Evolutionary conservation across 2,888 invertebrate species (phyloP).

Genomic region (Chesias legatella): DNA sequence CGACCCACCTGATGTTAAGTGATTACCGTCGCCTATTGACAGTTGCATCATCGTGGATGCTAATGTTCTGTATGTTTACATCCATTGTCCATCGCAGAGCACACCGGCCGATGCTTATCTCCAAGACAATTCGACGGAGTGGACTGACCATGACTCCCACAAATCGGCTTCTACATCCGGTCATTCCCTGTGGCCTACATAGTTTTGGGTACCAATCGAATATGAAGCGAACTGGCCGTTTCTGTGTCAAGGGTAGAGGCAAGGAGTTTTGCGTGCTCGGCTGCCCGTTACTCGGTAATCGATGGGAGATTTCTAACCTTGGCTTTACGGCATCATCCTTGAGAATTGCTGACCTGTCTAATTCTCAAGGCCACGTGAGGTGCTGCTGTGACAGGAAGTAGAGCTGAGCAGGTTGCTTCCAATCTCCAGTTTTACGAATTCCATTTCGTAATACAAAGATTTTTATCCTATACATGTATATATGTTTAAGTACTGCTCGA

Average conservation of each 20-base stretch:
- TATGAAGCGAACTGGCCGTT: slow-evolving; percentile 54
- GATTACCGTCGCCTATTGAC: too few relatives aligned
- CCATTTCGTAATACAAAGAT: too few relatives aligned
- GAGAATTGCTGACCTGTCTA: slow-evolving; percentile 61
- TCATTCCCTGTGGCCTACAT: slow-evolving; percentile 56
- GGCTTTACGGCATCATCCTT: slow-evolving; percentile 63
- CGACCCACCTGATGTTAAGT: too few relatives aligned
- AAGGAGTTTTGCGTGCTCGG: slow-evolving; percentile 70
- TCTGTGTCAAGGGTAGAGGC: slow-evolving; percentile 73
- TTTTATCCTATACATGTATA: too few relatives aligned
- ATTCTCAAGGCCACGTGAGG: slow-evolving; percentile 39
- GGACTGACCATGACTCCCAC: slow-evolving; percentile 30
- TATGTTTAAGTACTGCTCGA: too few relatives aligned
- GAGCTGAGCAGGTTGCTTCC: too few relatives aligned
- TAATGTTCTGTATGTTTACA: too few relatives aligned
- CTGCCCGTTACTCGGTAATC: slow-evolving; percentile 54
- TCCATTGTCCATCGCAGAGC: slow-evolving; percentile 4
- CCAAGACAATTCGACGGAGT: slow-evolving; percentile 12
- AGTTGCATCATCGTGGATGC: too few relatives aligned
- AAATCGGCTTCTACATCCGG: slow-evolving; percentile 49
- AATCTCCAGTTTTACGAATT: too few relatives aligned
- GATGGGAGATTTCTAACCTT: slow-evolving; percentile 77
- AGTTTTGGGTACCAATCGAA: slow-evolving; percentile 54
- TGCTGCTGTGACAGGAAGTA: slow-evolving; percentile 1
- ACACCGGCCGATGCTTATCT: slow-evolving; percentile 14